Evolutionary conservation across 2,797 vertebrate species (phyloP).

Genomic region (Danio kyathit): DNA sequence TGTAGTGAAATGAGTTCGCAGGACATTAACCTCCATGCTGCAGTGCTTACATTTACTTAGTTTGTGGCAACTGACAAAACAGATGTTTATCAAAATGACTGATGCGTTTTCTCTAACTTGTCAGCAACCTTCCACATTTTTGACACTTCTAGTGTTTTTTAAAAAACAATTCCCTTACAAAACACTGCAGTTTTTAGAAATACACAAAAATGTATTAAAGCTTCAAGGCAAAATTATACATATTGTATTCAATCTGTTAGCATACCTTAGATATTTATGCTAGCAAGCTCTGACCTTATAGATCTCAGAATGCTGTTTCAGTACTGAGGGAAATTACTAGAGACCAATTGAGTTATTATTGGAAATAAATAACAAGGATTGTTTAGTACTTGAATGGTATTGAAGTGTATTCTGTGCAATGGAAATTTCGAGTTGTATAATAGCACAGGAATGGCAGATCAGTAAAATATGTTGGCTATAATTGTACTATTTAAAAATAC

Average conservation of each 20-base stretch:
- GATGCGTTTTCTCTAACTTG: background rate
- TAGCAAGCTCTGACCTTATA: background rate
- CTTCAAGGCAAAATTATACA: background rate
- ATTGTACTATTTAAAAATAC: background rate
- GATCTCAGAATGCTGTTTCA: background rate
- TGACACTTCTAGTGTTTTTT: background rate
- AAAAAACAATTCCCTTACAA: background rate
- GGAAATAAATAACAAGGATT: slow-evolving; percentile 5
- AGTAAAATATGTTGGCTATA: background rate
- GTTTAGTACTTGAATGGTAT: background rate
- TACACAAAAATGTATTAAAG: background rate
- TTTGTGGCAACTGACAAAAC: slow-evolving; percentile 22
- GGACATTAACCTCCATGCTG: slow-evolving; percentile 57
- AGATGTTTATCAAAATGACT: slow-evolving; percentile 1
- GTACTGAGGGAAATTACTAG: background rate
- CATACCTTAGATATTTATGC: background rate
- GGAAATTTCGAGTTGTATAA: background rate
- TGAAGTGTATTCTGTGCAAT: background rate
- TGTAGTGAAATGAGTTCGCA: slow-evolving; percentile 51
- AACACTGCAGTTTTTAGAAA: background rate
- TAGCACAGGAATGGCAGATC: background rate
- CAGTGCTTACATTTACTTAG: slow-evolving; percentile 6
- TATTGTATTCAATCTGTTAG: background rate
- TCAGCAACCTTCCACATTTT: background rate
- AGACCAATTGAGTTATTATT: background rate